Evolutionary conservation across 2,113 vertebrate genomes (phyloP), one percentile per base, ranked within the genome.

Genomic region (Struthio camelus): DNA sequence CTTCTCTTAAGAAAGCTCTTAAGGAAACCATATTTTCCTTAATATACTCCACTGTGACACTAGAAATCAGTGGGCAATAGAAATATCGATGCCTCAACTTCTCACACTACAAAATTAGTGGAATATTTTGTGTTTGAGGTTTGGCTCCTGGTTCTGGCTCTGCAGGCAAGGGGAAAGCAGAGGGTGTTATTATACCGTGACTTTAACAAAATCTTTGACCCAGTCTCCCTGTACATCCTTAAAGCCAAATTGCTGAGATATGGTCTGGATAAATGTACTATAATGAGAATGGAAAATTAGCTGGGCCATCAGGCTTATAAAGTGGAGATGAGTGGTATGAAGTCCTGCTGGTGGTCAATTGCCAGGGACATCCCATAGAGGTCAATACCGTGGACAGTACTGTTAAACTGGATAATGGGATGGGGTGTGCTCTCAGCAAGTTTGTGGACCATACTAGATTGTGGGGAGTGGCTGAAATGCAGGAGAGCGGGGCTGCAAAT

Each of bases 151-250:
- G 6, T 10, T 72, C 28, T 61, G 11, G 6, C 7, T 76, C 28
- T 65, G 14, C 9, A 4, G 27, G 24, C 18, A 80, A 65, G 8
- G 16, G 17, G 1, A 65, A 40, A 66, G 22, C 5, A 81, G 20
- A 0, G 0, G 9, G 8, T 50, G 6, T 23, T 59, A 44, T 1
- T 1, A 48, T 2, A 71, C 32, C 14, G 71, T 71, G 46, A 46
- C 32, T 54, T 6, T 6, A 84, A 34, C 10, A 71, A 64, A 54
- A 40, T 22, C 6, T 84, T 81, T 79, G 14, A 44, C 30, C 44
- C 9, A 24, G 5, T 69, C 38, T 69, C 9, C 11, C 2, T 3
- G 23, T 85, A 87, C 11, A 30, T 4, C 14, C 5, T 40, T 19
- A 5, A 3, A 70, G 22, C 2, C 13, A 80, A 58, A 44, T 22